A percentile compares a stretch with the other conserved stretches of the same genome.
phyloP scores from a whole-genome alignment of 2,888 invertebrate genomes.

The Myopa tessellatipennis region DNA sequence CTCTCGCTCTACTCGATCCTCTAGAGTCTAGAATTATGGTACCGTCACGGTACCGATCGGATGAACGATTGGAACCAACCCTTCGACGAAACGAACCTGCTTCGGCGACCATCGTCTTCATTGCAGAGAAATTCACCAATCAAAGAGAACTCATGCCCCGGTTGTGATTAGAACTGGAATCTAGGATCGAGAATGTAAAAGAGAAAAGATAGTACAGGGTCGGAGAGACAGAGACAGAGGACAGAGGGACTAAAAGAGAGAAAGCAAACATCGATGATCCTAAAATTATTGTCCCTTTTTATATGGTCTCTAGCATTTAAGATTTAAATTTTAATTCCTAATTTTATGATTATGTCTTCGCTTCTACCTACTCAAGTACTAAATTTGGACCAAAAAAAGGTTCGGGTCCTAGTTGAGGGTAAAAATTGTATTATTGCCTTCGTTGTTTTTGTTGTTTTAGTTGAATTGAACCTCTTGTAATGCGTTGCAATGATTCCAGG shows the following conservation, averaged over 20 bases:
- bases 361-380: slow-evolving; percentile 6
- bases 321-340: slow-evolving; percentile 18
- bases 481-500: slow-evolving; percentile 19
- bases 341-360: neutral
- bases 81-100: slow-evolving; percentile 5
- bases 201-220: neutral
- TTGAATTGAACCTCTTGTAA: slow-evolving; percentile 27
- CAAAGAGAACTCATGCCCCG: neutral
- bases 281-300: slow-evolving; percentile 42
- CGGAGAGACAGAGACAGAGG: neutral
- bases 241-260: neutral
- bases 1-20: neutral
- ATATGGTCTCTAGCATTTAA: slow-evolving; percentile 20
- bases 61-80: neutral
- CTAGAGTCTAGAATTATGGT: neutral
- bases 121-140: slow-evolving; percentile 8
- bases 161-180: neutral
- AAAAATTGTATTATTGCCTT: neutral
- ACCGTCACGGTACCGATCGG: neutral
- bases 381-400: neutral
- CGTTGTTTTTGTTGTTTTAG: slow-evolving; percentile 9
- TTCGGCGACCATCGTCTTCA: neutral
- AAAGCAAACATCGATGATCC: neutral
- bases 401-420: neutral
- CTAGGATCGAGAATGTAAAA: neutral